phyloP scores from a whole-genome alignment of 2,113 vertebrate genomes.

The Thoracochromis brauschi region DNA sequence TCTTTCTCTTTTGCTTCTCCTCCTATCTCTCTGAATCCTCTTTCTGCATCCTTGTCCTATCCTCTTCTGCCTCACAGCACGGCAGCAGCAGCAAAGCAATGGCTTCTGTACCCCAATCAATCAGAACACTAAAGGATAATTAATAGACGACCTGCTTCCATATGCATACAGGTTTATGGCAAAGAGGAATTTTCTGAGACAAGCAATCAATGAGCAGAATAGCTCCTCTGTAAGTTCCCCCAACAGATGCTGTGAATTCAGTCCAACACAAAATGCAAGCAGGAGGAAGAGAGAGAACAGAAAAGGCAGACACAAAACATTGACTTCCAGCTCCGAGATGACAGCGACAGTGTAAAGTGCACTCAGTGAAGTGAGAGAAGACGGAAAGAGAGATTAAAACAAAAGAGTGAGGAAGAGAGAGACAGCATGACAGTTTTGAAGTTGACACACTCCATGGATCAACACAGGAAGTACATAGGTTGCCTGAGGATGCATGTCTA shows the following conservation, averaged over 20 bases:
- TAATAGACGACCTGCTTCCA: background rate
- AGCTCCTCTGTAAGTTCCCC: background rate
- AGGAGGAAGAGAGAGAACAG: background rate
- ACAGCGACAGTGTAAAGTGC: background rate
- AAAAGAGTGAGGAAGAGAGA: background rate
- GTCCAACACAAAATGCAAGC: background rate
- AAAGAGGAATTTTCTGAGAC: background rate
- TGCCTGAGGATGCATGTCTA: slow-evolving; percentile 14
- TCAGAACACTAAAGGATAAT: slow-evolving; percentile 11
- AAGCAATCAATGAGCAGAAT: background rate
- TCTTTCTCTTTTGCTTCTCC: slow-evolving; percentile 1
- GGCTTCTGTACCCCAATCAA: background rate
- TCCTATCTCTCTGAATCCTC: slow-evolving; percentile 9
- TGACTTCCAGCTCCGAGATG: background rate
- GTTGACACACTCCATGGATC: slow-evolving; percentile 23
- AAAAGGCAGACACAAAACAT: background rate
- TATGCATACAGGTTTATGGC: background rate
- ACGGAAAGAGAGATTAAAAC: background rate
- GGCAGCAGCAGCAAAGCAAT: background rate
- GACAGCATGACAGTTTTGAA: slow-evolving; percentile 27
- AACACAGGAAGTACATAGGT: slow-evolving; percentile 26
- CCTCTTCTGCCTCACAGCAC: background rate
- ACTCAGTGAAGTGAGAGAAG: background rate
- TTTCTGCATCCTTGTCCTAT: background rate
- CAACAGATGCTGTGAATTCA: background rate